phyloP scores from a whole-genome alignment of 2,888 invertebrate species.

The Heteropelma amictum region DNA sequence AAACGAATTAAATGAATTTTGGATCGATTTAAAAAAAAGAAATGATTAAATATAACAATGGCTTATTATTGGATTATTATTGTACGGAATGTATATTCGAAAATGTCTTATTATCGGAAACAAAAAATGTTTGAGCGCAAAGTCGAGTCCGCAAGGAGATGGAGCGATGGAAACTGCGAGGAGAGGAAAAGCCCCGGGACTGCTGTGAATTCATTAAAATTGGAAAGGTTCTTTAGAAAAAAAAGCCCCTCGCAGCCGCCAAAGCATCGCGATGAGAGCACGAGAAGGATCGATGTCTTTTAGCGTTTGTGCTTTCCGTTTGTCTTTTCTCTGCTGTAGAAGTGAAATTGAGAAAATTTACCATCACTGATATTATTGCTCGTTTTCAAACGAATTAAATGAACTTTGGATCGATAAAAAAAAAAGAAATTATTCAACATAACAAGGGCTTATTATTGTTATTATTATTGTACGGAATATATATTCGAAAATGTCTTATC shows the following conservation, averaged over 20 bases:
- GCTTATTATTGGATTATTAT: neutral
- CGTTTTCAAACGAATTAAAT: too few species aligned
- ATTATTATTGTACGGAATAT: neutral
- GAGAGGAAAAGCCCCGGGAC: constrained; percentile 57
- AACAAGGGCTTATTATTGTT: neutral
- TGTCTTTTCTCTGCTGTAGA: too few species aligned
- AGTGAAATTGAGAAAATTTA: too few species aligned
- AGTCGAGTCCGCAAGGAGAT: constrained; percentile 19
- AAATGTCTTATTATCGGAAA: neutral
- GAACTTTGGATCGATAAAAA: neutral
- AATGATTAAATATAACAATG: neutral
- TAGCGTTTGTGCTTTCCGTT: too few species aligned
- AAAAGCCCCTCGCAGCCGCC: neutral
- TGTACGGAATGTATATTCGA: neutral
- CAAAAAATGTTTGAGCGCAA: constrained; percentile 6
- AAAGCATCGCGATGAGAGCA: neutral
- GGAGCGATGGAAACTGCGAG: constrained; percentile 44
- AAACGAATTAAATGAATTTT: too few species aligned
- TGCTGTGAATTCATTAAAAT: constrained; percentile 57
- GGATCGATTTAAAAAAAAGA: neutral
- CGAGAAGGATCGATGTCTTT: too few species aligned
- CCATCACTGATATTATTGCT: too few species aligned
- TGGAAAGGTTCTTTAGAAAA: constrained; percentile 35
- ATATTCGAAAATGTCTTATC: neutral
- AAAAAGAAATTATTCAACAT: neutral